Base-by-base conservation (phyloP, 64 coral and sea anemone genomes). In the Pachyseris speciosa region DNA sequence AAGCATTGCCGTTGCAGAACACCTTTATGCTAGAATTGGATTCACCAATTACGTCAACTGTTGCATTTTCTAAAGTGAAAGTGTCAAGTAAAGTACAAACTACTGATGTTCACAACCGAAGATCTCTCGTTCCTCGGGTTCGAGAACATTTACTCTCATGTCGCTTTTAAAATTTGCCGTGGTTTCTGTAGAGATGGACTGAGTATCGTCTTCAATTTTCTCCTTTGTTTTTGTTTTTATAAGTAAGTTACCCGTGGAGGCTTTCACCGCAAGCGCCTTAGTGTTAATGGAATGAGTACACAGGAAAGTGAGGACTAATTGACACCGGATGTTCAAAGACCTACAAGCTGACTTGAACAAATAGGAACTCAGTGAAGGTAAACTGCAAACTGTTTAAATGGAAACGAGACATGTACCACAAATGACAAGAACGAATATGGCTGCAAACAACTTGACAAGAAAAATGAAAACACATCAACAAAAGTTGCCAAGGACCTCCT, bases 251-350 rank as follows among this genome's bases (percentile, higher is more conserved):
- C 44, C 73, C 31, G n/a, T 75, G 42, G 44, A 9, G 72, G 72
- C 22, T 78, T 26, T 22, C 27, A 57, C 58, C 24, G 1, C 16
- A 30, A 75, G 41, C 24, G 24, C 44, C 73, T 76, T 76, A 50
- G 73, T 5, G 45, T 76, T 76, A 76, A 76, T 76, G 73, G 73
- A 48, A 51, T 76, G 44, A 49, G 70, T 74, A 44, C 70, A 74
- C 45, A 74, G 45, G 40, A 16, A 22, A 63, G 53, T 39, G 77
- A 13, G 36, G 63, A 19, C 51, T 61, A 60, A 63, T 81, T 81
- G 77, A 81, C 48, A 81, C 77, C 77, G 77, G 77, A 81, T 81
- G 77, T 41, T 1, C 51, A 40, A 81, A 81, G 34, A 81, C 60
- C 63, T 33, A 81, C 77, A 81, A 61, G 20, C 77, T 81, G 34